These are phyloP conservation scores for Lepus townsendii DNA, from an alignment of 2,797 vertebrate species.

Conservation along the genomic window DNA sequence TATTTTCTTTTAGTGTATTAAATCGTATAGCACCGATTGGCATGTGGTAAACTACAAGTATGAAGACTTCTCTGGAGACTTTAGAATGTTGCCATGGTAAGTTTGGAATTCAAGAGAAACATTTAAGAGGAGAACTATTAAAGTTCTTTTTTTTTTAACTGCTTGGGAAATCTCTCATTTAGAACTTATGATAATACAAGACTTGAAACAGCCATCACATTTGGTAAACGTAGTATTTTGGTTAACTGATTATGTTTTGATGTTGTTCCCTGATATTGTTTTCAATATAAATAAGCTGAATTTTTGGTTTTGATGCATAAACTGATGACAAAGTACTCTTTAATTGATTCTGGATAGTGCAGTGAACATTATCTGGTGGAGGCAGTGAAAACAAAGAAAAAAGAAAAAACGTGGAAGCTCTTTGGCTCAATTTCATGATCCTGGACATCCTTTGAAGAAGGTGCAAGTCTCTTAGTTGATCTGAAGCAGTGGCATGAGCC, in stretches of 20 bases:
- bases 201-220: background rate
- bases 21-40: conserved; percentile 98
- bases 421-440: background rate
- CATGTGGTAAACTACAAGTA: conserved; percentile 97
- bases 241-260: conserved; percentile 46
- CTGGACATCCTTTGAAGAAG: background rate
- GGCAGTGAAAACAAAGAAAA: background rate
- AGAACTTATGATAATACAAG: conserved; percentile 39
- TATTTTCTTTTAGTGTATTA: conserved; percentile 95
- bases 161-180: conserved; percentile 10
- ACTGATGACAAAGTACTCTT: conserved; percentile 22
- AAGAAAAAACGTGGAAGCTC: conserved; percentile 11
- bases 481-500: background rate
- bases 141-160: background rate
- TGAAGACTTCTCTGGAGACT: conserved; percentile 97
- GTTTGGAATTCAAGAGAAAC: conserved; percentile 73
- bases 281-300: background rate
- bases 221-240: conserved; percentile 45
- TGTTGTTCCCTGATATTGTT: conserved; percentile 56
- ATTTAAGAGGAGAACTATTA: conserved; percentile 13
- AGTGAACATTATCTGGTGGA: conserved; percentile 33
- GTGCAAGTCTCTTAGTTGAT: background rate
- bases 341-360: conserved; percentile 50
- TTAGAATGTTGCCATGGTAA: conserved; percentile 97
- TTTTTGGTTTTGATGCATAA: conserved; percentile 48